Conservation (phyloP, 2,888 invertebrate genomes). For the Frankliniella intonsa region DNA sequence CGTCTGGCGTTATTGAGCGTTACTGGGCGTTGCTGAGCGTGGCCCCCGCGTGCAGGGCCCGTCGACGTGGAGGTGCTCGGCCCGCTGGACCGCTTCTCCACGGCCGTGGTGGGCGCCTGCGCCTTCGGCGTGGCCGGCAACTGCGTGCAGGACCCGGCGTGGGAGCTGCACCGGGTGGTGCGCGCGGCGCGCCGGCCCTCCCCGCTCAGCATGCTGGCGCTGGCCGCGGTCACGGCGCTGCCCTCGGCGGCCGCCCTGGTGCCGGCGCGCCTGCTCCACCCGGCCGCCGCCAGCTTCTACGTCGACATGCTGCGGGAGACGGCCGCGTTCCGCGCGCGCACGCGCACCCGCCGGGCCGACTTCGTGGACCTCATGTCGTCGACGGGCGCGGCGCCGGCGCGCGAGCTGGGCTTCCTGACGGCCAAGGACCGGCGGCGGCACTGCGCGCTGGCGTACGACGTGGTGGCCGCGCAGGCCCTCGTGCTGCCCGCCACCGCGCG, state of each 20-base stretch:
- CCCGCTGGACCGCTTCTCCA: not conserved
- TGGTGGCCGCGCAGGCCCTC: slow-evolving; percentile 1
- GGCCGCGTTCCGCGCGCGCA: slow-evolving; percentile 4
- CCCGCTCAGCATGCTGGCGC: not conserved
- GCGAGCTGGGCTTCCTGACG: not conserved
- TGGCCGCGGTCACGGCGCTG: slow-evolving; percentile 6
- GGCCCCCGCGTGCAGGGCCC: not conserved
- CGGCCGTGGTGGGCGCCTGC: not conserved
- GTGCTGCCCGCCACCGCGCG: not conserved
- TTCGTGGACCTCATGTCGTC: slow-evolving; percentile 3
- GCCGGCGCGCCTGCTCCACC: not conserved
- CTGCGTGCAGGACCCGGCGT: not conserved
- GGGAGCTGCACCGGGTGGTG: slow-evolving; percentile 17
- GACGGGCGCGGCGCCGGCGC: not conserved
- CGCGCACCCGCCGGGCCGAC: slow-evolving; percentile 12
- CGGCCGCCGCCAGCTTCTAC: slow-evolving; percentile 11
- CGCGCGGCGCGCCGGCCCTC: not conserved
- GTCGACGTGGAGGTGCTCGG: not conserved
- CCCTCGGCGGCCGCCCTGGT: not conserved
- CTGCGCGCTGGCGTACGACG: not conserved
- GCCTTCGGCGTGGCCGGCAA: slow-evolving; percentile 9
- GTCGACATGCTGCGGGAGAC: not conserved
- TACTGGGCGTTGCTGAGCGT: not conserved
- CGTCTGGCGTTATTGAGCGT: not conserved
- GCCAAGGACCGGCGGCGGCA: not conserved